Conservation (phyloP, 2,888 invertebrate genomes). For the Bellardia pandia region DNA sequence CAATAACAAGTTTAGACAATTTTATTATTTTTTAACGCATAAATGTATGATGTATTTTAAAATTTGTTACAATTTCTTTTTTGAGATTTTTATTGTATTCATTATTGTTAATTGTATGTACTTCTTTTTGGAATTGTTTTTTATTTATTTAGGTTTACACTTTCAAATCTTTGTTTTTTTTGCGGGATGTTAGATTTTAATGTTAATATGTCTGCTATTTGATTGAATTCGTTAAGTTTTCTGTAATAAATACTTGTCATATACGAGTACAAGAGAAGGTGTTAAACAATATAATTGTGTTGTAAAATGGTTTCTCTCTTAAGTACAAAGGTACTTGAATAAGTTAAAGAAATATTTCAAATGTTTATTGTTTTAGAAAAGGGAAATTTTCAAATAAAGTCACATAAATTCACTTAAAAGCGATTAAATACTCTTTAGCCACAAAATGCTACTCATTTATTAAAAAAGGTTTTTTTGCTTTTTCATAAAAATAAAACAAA, state of each 20-base stretch:
- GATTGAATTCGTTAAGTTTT: slow-evolving; percentile 42
- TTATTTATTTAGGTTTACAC: slow-evolving; percentile 18
- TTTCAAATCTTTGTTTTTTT: neutral
- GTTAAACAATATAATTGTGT: slow-evolving; percentile 22
- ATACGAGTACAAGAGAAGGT: neutral
- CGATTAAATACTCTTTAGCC: too few relatives aligned
- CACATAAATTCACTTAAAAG: too few relatives aligned
- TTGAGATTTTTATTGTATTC: neutral
- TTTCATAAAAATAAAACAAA: too few relatives aligned
- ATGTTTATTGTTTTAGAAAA: neutral
- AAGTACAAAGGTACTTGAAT: slow-evolving; percentile 5
- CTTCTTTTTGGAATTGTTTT: too few relatives aligned
- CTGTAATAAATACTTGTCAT: slow-evolving; percentile 10
- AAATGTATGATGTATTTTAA: neutral
- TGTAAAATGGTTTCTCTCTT: slow-evolving; percentile 23
- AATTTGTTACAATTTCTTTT: slow-evolving; percentile 51
- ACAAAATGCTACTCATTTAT: too few relatives aligned
- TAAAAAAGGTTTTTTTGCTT: too few relatives aligned
- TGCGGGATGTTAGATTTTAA: slow-evolving; percentile 25
- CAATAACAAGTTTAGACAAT: slow-evolving; percentile 58
- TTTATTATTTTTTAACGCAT: slow-evolving; percentile 26
- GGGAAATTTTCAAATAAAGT: too few relatives aligned
- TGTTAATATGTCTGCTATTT: slow-evolving; percentile 51
- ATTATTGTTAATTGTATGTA: neutral
- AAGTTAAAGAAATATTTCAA: neutral